Evolutionary conservation across 2,797 vertebrate genomes (phyloP), one percentile per base, ranked within the genome.

Genomic region (Peromyscus attwateri): DNA sequence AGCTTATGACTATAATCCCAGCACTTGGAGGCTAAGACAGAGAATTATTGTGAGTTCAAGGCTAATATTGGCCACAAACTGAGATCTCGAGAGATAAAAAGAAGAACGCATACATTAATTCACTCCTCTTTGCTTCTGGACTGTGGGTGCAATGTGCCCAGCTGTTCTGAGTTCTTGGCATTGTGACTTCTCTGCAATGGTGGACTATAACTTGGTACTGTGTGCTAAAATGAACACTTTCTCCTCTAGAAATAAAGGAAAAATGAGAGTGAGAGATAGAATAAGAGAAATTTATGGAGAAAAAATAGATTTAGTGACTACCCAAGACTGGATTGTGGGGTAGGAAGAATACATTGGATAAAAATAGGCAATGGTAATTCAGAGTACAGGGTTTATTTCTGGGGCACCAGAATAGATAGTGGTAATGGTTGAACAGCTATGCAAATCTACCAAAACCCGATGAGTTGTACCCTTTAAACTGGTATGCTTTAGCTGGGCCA

Each of bases 301-400:
- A 81, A 91, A 55, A 43, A 84, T 80, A 49, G 19, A 87, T 27
- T 37, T 46, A 66, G 77, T 90, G 49, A 17, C 70, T 97, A 79
- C 73, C 71, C 60, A 46, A 49, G 49, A 1, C 71, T 84, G 52
- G 31, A 23, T 29, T 92, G 27, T 17, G 70, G 46, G 12, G 16
- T 83, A 60, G 85, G 66, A 84, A 95, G 37, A 13, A 76, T 29
- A 25, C 21, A 10, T 27, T 92, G 25, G 79, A 40, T 62, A 64
- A 95, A 57, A 87, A 70, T 31, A 25, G 62, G 46, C 52, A 95
- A 31, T 73, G 43, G 89, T 85, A 68, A 5, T 55, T 73, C 55
- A 49, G 31, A 37, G 40, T n/a, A 13, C 66, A 83, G 25, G 13
- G 27, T 66, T 95, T 93, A 66, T 89, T 94, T 89, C 29, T 66